phyloP scores from a whole-genome alignment of 1,140 invertebrate species.

The Philaenus spumarius region DNA sequence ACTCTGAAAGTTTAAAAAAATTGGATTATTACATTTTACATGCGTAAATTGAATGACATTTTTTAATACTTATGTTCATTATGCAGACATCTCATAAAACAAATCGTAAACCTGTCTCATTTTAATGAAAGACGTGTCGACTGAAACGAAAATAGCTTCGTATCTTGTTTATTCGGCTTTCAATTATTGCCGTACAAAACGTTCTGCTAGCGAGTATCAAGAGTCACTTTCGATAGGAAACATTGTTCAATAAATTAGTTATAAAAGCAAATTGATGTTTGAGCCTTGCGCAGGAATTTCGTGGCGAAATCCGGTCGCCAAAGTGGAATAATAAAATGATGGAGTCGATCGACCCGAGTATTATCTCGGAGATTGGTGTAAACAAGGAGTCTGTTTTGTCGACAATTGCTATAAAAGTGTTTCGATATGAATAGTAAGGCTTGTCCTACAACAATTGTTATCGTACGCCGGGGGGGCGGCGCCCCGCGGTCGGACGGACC shows the following conservation, averaged over 20 bases:
- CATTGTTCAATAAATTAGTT: conserved; percentile 10
- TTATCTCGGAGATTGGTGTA: conserved; percentile 10
- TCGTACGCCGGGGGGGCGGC: not conserved
- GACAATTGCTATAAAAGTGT: not conserved
- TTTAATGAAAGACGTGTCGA: too few species aligned
- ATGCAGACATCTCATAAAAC: too few species aligned
- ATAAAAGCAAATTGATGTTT: conserved; percentile 8
- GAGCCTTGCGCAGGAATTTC: not conserved
- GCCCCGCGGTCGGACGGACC: not conserved
- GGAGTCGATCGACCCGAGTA: conserved; percentile 12
- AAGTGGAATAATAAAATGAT: conserved; percentile 17
- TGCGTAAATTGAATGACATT: too few species aligned
- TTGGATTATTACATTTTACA: too few species aligned
- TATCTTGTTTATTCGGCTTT: too few species aligned
- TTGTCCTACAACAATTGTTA: conserved; percentile 3
- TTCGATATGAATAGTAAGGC: conserved; percentile 11
- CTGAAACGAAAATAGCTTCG: too few species aligned
- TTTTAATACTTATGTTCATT: too few species aligned
- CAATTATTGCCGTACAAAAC: too few species aligned
- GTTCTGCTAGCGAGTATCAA: too few species aligned
- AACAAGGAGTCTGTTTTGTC: conserved; percentile 8
- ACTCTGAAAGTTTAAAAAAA: too few species aligned
- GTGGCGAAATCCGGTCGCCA: not conserved
- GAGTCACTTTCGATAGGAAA: too few species aligned
- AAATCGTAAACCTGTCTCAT: too few species aligned